These are phyloP conservation scores for Ephialtes manifestator DNA, from an alignment of 2,888 invertebrate genomes.

Conservation along the genomic window DNA sequence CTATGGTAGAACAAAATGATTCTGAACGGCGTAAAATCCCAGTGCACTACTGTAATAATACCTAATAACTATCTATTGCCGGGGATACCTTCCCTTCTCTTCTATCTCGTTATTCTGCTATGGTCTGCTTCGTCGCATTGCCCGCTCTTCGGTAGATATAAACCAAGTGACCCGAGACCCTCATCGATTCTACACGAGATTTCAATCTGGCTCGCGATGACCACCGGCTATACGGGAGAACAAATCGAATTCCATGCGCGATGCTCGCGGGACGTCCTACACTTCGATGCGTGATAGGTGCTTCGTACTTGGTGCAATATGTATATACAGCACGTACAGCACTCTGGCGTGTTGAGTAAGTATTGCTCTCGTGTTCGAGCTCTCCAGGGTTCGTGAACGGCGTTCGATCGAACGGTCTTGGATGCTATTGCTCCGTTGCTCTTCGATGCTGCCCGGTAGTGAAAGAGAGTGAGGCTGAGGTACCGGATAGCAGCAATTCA, in stretches of 20 bases:
- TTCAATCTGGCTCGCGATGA: slow-evolving; percentile 67
- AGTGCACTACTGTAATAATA: slow-evolving; percentile 13
- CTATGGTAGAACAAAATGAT: background rate
- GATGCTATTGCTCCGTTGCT: slow-evolving; percentile 14
- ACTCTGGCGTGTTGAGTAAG: background rate
- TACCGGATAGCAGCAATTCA: slow-evolving; percentile 13
- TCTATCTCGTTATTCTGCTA: slow-evolving; percentile 7
- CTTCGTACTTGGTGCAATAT: slow-evolving; percentile 31
- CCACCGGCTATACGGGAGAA: slow-evolving; percentile 52
- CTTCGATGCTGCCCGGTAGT: background rate
- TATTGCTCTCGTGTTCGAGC: slow-evolving; percentile 16
- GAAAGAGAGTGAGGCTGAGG: background rate
- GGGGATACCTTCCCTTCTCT: background rate
- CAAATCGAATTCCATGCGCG: slow-evolving; percentile 66
- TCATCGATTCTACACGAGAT: slow-evolving; percentile 66
- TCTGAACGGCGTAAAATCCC: background rate
- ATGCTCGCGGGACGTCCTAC: slow-evolving; percentile 57
- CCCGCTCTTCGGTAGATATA: slow-evolving; percentile 40
- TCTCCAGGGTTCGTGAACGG: slow-evolving; percentile 35
- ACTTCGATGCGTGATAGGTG: slow-evolving; percentile 45
- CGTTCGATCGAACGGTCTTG: slow-evolving; percentile 47
- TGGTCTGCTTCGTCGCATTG: slow-evolving; percentile 1
- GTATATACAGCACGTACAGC: background rate
- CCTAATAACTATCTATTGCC: slow-evolving; percentile 30
- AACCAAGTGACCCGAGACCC: slow-evolving; percentile 60